phyloP scores from a whole-genome alignment of 2,797 vertebrate species.

The Silurus lanzhouensis region DNA sequence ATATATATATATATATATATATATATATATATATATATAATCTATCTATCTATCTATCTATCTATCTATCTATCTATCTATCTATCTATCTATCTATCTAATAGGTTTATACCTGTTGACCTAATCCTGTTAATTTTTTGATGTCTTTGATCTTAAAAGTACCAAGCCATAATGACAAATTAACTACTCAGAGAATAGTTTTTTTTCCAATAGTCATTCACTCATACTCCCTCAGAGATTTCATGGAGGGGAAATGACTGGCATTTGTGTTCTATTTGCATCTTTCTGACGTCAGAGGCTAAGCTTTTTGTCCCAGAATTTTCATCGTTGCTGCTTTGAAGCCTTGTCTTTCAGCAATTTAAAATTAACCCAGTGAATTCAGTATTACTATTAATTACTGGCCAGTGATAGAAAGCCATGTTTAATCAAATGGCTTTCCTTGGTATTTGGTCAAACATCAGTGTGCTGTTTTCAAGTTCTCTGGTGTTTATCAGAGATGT shows the following conservation, averaged over 20 bases:
- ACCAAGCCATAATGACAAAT: neutral
- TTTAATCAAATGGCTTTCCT: slow-evolving; percentile 45
- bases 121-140: neutral
- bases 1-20: too few species aligned
- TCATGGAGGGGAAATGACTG: neutral
- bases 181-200: neutral
- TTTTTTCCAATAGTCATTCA: neutral
- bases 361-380: slow-evolving; percentile 43
- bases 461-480: slow-evolving; percentile 49
- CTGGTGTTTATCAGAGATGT: slow-evolving; percentile 50
- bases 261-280: neutral
- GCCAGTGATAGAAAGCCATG: slow-evolving; percentile 38
- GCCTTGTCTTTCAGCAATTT: neutral
- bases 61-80: too few species aligned
- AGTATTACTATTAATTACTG: slow-evolving; percentile 43
- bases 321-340: neutral
- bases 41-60: too few species aligned
- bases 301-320: neutral
- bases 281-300: neutral
- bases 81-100: too few species aligned
- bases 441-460: slow-evolving; percentile 40
- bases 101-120: too few species aligned
- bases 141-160: neutral
- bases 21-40: too few species aligned
- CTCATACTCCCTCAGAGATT: neutral